A percentile compares a stretch with the other conserved stretches of the same genome.
Conservation (phyloP, 2,888 invertebrate genomes). For the Dorcus hopei region DNA sequence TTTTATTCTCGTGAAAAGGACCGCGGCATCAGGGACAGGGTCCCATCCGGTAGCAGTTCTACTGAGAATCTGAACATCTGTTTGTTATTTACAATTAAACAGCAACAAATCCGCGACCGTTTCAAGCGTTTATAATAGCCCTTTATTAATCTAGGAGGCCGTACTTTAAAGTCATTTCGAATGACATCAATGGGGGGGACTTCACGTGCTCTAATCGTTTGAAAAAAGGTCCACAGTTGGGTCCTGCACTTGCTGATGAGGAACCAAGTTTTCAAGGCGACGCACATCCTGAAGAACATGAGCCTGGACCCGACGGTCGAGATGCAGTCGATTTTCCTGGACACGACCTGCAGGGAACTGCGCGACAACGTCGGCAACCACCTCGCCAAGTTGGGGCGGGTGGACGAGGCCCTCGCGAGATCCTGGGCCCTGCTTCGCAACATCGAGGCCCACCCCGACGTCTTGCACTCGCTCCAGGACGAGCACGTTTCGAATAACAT, state of each 20-base stretch:
- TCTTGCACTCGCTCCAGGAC: constrained; percentile 2
- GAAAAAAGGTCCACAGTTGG: constrained; percentile 59
- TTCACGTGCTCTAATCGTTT: constrained; percentile 33
- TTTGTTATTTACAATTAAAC: too few species aligned
- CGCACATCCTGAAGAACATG: constrained; percentile 63
- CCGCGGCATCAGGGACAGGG: too few species aligned
- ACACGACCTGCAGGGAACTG: constrained; percentile 57
- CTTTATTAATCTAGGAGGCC: too few species aligned
- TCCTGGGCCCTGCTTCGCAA: constrained; percentile 49
- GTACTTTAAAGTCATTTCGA: too few species aligned
- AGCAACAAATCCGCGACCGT: too few species aligned
- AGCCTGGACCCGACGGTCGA: constrained; percentile 58
- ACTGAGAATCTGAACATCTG: too few species aligned
- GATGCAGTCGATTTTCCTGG: constrained; percentile 57
- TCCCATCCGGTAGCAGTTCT: too few species aligned
- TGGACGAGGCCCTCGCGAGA: constrained; percentile 41
- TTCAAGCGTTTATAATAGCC: too few species aligned
- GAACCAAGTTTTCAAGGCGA: constrained; percentile 63
- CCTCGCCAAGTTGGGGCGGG: constrained; percentile 53
- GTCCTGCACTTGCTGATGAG: constrained; percentile 59
- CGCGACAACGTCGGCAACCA: constrained; percentile 67
- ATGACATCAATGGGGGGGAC: too few species aligned
- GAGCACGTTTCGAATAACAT: constrained; percentile 12
- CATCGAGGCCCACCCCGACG: constrained; percentile 8
- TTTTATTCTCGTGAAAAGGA: too few species aligned